phyloP scores from a whole-genome alignment of 2,797 vertebrate genomes.

The Glyptemys insculpta region DNA sequence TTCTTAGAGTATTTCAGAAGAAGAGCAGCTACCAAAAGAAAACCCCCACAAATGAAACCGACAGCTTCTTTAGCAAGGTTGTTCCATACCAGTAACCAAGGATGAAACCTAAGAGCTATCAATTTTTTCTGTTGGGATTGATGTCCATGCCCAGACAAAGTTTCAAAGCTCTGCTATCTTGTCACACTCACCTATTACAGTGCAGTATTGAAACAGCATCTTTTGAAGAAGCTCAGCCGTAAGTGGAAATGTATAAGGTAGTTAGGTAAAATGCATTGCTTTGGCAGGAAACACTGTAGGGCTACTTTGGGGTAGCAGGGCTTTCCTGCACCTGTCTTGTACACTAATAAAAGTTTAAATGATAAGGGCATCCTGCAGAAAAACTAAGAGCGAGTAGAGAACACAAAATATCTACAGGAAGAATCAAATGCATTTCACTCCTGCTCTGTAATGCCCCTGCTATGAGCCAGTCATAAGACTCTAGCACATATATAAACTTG shows the following conservation, averaged over 20 bases:
- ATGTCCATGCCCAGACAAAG: background rate
- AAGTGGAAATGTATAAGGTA: background rate
- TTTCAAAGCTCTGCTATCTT: background rate
- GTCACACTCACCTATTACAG: background rate
- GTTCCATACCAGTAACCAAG: background rate
- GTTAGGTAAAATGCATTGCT: background rate
- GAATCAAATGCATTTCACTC: background rate
- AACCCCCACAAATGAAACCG: background rate
- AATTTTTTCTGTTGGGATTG: background rate
- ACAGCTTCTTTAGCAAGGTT: background rate
- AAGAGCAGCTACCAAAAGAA: conserved; percentile 85
- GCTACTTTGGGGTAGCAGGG: background rate
- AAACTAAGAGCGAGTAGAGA: too few relatives aligned
- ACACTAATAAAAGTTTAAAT: background rate
- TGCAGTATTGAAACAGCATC: background rate
- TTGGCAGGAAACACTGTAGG: background rate
- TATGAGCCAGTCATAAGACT: background rate
- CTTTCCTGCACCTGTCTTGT: background rate
- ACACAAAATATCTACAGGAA: background rate
- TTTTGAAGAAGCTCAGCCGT: background rate
- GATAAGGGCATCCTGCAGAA: background rate
- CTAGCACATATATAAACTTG: background rate
- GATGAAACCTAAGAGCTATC: background rate
- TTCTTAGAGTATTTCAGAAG: conserved; percentile 94
- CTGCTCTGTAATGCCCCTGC: background rate